These are phyloP conservation scores for Ditylenchus weischeri DNA, from an alignment of 2,888 invertebrate species.

Conservation along the genomic window DNA sequence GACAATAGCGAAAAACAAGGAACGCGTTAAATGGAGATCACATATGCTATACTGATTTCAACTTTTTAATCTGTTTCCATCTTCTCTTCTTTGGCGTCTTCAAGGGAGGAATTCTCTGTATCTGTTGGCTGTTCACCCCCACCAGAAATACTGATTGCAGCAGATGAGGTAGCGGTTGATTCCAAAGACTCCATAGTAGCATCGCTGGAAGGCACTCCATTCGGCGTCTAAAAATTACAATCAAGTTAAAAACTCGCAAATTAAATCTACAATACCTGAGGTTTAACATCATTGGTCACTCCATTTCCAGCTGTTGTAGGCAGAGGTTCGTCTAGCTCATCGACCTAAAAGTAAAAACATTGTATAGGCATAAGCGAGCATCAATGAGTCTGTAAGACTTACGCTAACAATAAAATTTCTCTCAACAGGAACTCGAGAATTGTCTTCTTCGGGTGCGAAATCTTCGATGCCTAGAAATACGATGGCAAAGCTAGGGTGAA, in stretches of 20 bases:
- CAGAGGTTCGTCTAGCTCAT: slow-evolving; percentile 34
- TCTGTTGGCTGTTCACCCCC: neutral
- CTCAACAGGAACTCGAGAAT: slow-evolving; percentile 29
- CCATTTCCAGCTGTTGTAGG: slow-evolving; percentile 5
- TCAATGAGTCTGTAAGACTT: slow-evolving; percentile 8
- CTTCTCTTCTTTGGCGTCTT: slow-evolving; percentile 3
- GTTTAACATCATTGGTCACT: neutral
- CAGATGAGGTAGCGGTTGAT: neutral
- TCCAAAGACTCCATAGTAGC: neutral
- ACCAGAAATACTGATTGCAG: neutral
- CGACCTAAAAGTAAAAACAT: slow-evolving; percentile 25
- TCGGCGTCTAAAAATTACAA: neutral
- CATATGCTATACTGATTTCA: too few species aligned
- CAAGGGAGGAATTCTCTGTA: neutral
- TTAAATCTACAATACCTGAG: neutral
- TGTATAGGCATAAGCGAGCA: neutral
- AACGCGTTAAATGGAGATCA: too few species aligned
- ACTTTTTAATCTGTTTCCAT: neutral
- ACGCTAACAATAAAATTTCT: slow-evolving; percentile 37
- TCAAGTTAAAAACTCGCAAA: neutral
- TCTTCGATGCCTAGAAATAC: slow-evolving; percentile 20
- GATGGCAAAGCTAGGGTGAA: neutral
- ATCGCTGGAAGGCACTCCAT: neutral
- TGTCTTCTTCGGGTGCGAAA: slow-evolving; percentile 22
- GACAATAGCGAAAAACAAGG: too few species aligned